Evolutionary conservation across 2,797 vertebrate genomes (phyloP).

Genomic region (Strix occidentalis): DNA sequence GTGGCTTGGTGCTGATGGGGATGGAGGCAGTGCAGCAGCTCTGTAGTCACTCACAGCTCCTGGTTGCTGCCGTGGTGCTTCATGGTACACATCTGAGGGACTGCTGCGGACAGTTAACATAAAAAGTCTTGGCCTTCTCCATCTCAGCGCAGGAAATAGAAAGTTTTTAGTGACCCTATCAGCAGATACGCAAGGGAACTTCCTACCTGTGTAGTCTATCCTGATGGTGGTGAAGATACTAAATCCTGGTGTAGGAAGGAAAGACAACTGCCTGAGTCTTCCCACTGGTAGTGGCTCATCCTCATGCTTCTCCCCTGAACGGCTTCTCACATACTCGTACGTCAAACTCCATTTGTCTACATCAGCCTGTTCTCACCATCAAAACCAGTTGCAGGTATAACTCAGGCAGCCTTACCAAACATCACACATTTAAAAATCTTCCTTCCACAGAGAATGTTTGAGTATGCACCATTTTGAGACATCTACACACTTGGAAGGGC

Average conservation of each 20-base stretch:
- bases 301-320: neutral
- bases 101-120: fast-evolving
- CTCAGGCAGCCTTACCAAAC: neutral
- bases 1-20: neutral
- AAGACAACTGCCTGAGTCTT: neutral
- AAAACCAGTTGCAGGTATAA: neutral
- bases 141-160: neutral
- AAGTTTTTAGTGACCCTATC: neutral
- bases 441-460: neutral
- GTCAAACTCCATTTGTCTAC: neutral
- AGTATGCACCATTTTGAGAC: neutral
- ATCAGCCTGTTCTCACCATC: neutral
- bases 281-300: neutral
- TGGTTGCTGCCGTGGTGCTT: neutral
- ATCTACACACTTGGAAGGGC: neutral
- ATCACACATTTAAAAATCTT: neutral
- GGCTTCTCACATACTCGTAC: neutral
- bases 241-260: neutral
- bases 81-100: neutral
- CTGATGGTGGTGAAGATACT: neutral
- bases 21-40: neutral
- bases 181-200: neutral
- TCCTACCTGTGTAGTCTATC: neutral
- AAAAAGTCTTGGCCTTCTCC: neutral
- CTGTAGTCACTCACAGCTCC: neutral